Base-by-base conservation (phyloP, 2,113 vertebrate species). In the Pluvianellus socialis region DNA sequence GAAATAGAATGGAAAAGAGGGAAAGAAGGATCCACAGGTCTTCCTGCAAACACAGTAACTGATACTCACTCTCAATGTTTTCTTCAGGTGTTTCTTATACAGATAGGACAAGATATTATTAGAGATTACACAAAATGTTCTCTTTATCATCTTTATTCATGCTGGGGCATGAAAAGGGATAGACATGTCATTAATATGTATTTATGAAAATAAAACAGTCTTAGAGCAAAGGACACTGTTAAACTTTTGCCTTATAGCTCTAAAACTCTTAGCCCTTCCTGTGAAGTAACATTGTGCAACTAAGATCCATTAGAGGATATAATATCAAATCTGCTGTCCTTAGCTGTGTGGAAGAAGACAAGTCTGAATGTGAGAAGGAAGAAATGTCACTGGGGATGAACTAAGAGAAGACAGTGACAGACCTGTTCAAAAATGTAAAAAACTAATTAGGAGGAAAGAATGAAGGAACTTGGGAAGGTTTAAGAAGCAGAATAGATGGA, bases 11-110 rank as follows among this genome's bases (percentile, higher is more conserved):
- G 96, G 72, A 97, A 90, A 45, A 97, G 95, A 66, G 61, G 52
- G 21, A 88, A 80, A 32, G 66, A 92, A 55, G 96, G 96, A 79
- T 98, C 74, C 58, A 97, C 92, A 38, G 98, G 90, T 88, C 66
- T 93, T 35, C 97, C 96, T 98, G 88, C 73, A 92, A 72, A 89
- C 58, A 88, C 45, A 93, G 38, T 76, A 84, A 84, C 10, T 44
- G 14, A 14, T 55, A 32, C 23, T 90, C 72, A 92, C 45, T 91
- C 38, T 71, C 33, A 65, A 13, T 23, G 20, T 2, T 86, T 81
- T 82, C 82, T 92, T 62, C 26, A 56, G 24, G 16, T 61, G 28
- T 80, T 80, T 10, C 32, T 89, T 80, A 70, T 4, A 55, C 38
- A 89, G 30, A 77, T 30, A 86, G n/a, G 61, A 86, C 7, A 50